Conservation (phyloP, 2,888 invertebrate species). For the Ectemnius cavifrons region DNA sequence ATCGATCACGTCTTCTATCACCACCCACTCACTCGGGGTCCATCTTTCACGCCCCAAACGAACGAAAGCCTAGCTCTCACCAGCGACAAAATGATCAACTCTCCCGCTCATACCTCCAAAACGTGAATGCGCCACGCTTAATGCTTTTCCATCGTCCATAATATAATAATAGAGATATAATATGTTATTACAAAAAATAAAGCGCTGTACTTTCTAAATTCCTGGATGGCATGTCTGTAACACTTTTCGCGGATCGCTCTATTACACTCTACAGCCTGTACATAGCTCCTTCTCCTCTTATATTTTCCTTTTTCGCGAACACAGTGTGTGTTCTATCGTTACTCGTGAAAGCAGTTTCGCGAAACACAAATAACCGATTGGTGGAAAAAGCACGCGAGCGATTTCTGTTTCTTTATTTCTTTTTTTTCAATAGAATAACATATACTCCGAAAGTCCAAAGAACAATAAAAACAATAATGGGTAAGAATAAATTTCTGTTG, state of each 20-base stretch:
- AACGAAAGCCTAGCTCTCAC: slow-evolving; percentile 6
- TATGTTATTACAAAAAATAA: slow-evolving; percentile 73
- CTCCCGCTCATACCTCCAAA: slow-evolving; percentile 42
- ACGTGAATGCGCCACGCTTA: slow-evolving; percentile 54
- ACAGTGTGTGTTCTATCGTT: not conserved
- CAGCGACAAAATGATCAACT: too few species aligned
- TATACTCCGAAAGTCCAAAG: slow-evolving; percentile 25
- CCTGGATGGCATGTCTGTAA: slow-evolving; percentile 68
- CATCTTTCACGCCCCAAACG: slow-evolving; percentile 6
- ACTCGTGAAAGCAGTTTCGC: slow-evolving; percentile 24
- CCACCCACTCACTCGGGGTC: slow-evolving; percentile 1
- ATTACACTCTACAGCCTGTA: slow-evolving; percentile 13
- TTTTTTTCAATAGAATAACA: not conserved
- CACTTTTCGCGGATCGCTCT: slow-evolving; percentile 25
- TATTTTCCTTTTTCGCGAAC: not conserved
- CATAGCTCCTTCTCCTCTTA: slow-evolving; percentile 13
- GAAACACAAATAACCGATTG: slow-evolving; percentile 38
- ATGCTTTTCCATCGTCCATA: slow-evolving; percentile 51
- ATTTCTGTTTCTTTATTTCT: too few species aligned
- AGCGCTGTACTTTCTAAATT: slow-evolving; percentile 71
- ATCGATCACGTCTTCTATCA: too few species aligned
- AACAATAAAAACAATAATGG: slow-evolving; percentile 35
- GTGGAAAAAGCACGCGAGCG: slow-evolving; percentile 34
- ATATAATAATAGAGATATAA: slow-evolving; percentile 57
- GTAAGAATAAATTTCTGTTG: slow-evolving; percentile 20